Base-by-base conservation (phyloP, 1,140 invertebrate genomes). In the Diploscapter pachys region DNA sequence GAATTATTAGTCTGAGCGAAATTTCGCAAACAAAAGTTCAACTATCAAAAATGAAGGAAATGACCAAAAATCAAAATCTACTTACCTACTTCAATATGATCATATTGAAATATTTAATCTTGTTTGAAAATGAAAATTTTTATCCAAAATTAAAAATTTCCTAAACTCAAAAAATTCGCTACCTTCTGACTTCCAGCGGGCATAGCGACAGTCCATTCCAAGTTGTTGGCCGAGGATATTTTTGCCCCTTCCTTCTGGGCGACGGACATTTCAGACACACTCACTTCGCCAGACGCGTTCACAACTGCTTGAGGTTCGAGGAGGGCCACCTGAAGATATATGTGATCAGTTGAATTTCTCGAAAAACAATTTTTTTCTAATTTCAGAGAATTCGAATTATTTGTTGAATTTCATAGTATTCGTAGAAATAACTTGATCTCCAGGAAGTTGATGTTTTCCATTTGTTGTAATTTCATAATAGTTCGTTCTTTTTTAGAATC, bases 191-290 rank as follows among this genome's bases (percentile, higher is more conserved):
- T 57, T 5, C 54, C 61, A 59, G 51, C 63, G 11, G 71, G 67
- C 53, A 87, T 52, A 3, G 80, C 72, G 4, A 86, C 48, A 13
- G 84, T 81, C 86, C 86, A 87, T 72, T 86, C 85, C 11, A 87
- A 64, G 75, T 87, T 85, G 78, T 87, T 83, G 8, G 72, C 64
- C 11, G 81, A 78, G 76, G 84, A 86, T 13, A 87, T 62, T 13
- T 63, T 55, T 50, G 61, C 75, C 61, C 82, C 82, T 51, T 73
- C 72, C 55, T 63, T 64, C 31, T 76, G 81, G n/a, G 73, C 73
- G 13, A 62, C 52, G 64, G 65, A 31, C 8, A 63, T 65, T 13
- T 71, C 63, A 31, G 65, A 55, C 54, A 48, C 73, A 13, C 31
- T 52, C 55, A 68, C 55, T 48, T 75, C 74, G 5, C 63, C 64